A percentile compares a stretch with the other conserved stretches of the same genome.
Conservation (phyloP, 2,113 vertebrate genomes). For the Ptilorrhoa leucosticta region DNA sequence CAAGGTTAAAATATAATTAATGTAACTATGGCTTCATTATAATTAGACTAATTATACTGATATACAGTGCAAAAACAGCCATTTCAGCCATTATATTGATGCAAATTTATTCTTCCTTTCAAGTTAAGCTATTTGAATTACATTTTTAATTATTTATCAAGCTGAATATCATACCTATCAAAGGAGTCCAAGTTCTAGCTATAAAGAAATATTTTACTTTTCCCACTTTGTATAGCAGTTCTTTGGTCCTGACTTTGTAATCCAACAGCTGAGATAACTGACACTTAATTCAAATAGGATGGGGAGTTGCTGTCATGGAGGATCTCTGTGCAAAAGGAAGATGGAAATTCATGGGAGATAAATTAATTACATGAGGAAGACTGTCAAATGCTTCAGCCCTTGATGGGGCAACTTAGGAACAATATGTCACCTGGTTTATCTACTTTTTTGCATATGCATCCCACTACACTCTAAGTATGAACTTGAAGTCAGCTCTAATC, state of each 20-base stretch:
- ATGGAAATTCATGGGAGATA: background rate
- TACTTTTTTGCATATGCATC: background rate
- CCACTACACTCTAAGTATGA: background rate
- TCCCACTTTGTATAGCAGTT: background rate
- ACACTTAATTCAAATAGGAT: background rate
- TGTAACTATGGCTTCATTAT: conserved; percentile 51
- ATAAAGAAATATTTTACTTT: background rate
- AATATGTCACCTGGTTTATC: background rate
- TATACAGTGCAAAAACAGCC: conserved; percentile 45
- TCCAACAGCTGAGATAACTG: background rate
- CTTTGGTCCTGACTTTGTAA: background rate
- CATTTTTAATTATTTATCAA: conserved; percentile 63
- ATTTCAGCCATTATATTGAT: conserved; percentile 36
- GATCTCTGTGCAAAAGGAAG: background rate
- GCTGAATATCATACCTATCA: conserved; percentile 31
- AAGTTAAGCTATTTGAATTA: conserved; percentile 60
- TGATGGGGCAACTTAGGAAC: background rate
- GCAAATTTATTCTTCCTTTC: conserved; percentile 63
- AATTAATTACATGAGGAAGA: background rate
- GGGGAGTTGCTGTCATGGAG: background rate
- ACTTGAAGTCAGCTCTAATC: background rate
- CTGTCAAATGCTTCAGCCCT: background rate
- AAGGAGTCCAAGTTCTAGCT: background rate
- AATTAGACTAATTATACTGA: conserved; percentile 69
- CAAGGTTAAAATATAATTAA: conserved; percentile 70